Evolutionary conservation across 2,888 invertebrate genomes (phyloP).

Genomic region (Melolontha melolontha): DNA sequence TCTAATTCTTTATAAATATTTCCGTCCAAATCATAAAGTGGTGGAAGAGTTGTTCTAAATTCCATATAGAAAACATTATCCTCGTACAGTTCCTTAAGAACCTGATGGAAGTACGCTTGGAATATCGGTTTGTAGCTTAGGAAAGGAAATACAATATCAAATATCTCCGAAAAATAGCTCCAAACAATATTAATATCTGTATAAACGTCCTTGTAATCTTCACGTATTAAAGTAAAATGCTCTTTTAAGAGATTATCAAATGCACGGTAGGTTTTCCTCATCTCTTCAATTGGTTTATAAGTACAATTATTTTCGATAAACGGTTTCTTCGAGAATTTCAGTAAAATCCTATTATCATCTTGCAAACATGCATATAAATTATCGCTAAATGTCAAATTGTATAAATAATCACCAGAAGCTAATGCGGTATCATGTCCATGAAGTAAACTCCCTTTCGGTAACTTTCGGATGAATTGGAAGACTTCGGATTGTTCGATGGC

Average conservation of each 20-base stretch:
- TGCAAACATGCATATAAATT: constrained; percentile 69
- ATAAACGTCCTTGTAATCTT: constrained; percentile 54
- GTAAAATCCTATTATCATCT: constrained; percentile 52
- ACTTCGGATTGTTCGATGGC: constrained; percentile 74
- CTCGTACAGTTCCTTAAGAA: constrained; percentile 71
- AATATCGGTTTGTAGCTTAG: constrained; percentile 74
- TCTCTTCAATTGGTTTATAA: constrained; percentile 68
- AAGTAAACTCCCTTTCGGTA: constrained; percentile 83
- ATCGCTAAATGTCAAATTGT: constrained; percentile 72
- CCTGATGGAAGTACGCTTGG: constrained; percentile 75
- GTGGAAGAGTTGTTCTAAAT: constrained; percentile 73
- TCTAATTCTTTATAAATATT: constrained; percentile 68
- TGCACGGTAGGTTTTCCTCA: constrained; percentile 53
- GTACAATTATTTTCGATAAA: constrained; percentile 42
- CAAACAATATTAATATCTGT: constrained; percentile 62
- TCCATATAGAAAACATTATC: constrained; percentile 81
- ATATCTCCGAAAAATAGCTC: constrained; percentile 63
- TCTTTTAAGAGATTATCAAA: constrained; percentile 51
- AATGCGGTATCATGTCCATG: constrained; percentile 78
- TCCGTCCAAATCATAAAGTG: constrained; percentile 76
- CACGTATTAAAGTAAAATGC: constrained; percentile 50
- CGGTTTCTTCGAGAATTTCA: constrained; percentile 57
- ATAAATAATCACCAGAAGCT: constrained; percentile 71
- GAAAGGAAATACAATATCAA: constrained; percentile 68
- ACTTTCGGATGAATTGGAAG: constrained; percentile 72